Conservation (phyloP, 2,888 invertebrate species). For the Epirrita christyi region DNA sequence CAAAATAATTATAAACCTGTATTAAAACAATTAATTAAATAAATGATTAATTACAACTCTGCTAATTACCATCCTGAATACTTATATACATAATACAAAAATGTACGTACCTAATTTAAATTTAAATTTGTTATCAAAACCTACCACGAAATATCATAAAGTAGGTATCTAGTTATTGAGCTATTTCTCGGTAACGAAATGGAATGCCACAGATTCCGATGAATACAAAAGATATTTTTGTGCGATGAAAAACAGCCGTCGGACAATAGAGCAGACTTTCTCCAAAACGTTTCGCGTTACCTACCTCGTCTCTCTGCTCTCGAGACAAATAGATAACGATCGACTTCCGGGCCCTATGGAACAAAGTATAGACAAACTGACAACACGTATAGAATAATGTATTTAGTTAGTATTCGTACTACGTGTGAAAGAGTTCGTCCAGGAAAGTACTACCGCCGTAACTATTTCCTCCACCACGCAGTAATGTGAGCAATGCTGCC, state of each 20-base stretch:
- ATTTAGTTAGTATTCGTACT: too few relatives aligned
- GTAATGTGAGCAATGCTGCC: too few relatives aligned
- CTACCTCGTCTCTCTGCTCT: slow-evolving; percentile 5
- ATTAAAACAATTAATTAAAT: too few relatives aligned
- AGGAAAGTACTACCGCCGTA: too few relatives aligned
- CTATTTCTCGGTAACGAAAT: slow-evolving; percentile 13
- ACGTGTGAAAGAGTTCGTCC: too few relatives aligned
- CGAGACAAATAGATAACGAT: slow-evolving; percentile 29
- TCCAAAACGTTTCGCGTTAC: slow-evolving; percentile 30
- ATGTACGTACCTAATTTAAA: slow-evolving; percentile 1
- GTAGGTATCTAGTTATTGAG: background rate
- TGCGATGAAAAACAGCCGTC: slow-evolving; percentile 37
- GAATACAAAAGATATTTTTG: slow-evolving; percentile 37
- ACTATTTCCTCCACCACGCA: too few relatives aligned
- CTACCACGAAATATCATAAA: slow-evolving; percentile 7
- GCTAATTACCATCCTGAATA: too few relatives aligned
- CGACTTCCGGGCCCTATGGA: slow-evolving; percentile 15
- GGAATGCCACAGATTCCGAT: slow-evolving; percentile 28
- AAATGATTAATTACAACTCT: too few relatives aligned
- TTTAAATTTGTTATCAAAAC: slow-evolving; percentile 2
- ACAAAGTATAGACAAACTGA: background rate
- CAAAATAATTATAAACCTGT: too few relatives aligned
- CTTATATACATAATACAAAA: too few relatives aligned
- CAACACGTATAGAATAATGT: too few relatives aligned
- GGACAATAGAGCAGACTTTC: slow-evolving; percentile 37